phyloP scores from a whole-genome alignment of 2,797 vertebrate genomes.

The Gephyroberyx darwinii region DNA sequence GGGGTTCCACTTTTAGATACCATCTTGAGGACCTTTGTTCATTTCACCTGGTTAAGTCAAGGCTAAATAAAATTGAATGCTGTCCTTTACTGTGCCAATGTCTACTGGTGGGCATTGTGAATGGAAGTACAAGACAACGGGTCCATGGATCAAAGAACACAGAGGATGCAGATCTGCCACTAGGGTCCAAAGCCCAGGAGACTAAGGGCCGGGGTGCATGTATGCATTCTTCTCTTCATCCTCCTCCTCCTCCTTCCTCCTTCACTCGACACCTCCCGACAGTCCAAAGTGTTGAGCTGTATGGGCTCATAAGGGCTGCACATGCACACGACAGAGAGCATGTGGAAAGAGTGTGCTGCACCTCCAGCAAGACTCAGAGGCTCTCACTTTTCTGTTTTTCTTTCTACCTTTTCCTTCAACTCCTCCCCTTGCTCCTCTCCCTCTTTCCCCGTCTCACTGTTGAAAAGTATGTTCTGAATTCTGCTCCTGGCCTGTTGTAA shows the following conservation, averaged over 20 bases:
- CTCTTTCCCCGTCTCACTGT: conserved; percentile 24
- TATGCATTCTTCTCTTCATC: conserved; percentile 50
- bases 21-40: neutral
- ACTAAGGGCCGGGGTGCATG: conserved; percentile 48
- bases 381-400: conserved; percentile 15
- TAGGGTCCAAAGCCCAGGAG: conserved; percentile 43
- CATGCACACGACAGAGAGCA: conserved; percentile 49
- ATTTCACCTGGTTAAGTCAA: neutral
- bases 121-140: conserved; percentile 61
- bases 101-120: neutral
- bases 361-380: neutral
- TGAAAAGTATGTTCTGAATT: conserved; percentile 53
- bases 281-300: conserved; percentile 14
- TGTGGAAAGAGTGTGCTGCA: conserved; percentile 45
- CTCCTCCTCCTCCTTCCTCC: conserved; percentile 33
- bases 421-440: conserved; percentile 28
- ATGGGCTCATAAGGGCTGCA: conserved; percentile 43
- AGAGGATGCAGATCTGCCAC: conserved; percentile 43
- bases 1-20: conserved; percentile 10
- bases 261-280: conserved; percentile 34
- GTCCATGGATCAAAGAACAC: conserved; percentile 60
- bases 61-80: conserved; percentile 1
- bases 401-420: conserved; percentile 27
- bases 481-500: conserved; percentile 54
- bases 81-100: conserved; percentile 13